phyloP scores from a whole-genome alignment of 2,113 vertebrate species.

The Sceloporus tristichus region DNA sequence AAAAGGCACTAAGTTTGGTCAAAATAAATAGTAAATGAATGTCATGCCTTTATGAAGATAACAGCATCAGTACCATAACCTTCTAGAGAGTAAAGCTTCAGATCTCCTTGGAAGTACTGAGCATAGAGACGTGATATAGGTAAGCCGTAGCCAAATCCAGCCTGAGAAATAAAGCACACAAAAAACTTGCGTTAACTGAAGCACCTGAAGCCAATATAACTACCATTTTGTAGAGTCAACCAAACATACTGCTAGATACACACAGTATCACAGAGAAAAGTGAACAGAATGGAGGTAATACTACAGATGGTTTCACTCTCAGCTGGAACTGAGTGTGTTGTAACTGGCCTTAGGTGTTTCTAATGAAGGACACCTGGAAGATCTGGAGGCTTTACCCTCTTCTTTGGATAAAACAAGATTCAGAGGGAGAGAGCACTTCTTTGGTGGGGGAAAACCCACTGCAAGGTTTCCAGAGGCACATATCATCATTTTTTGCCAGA shows the following conservation, averaged over 20 bases:
- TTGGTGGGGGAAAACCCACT: too few relatives aligned
- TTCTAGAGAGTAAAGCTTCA: slow-evolving; percentile 97
- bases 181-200: neutral
- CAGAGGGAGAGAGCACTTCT: too few relatives aligned
- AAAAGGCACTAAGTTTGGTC: slow-evolving; percentile 22
- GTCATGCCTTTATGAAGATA: slow-evolving; percentile 92
- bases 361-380: neutral
- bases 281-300: neutral
- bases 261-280: neutral
- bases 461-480: too few relatives aligned
- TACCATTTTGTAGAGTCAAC: neutral
- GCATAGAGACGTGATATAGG: slow-evolving; percentile 97
- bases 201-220: neutral
- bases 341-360: too few relatives aligned
- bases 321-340: neutral
- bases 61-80: slow-evolving; percentile 94
- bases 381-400: too few relatives aligned
- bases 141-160: slow-evolving; percentile 96
- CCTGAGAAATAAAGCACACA: slow-evolving; percentile 74
- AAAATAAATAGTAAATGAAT: neutral
- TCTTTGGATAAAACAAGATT: too few relatives aligned
- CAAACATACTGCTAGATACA: neutral
- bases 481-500: too few relatives aligned
- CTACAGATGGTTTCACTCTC: neutral
- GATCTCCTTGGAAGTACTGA: slow-evolving; percentile 96